Evolutionary conservation across 1,140 invertebrate species (phyloP).

Genomic region (Pantala flavescens): DNA sequence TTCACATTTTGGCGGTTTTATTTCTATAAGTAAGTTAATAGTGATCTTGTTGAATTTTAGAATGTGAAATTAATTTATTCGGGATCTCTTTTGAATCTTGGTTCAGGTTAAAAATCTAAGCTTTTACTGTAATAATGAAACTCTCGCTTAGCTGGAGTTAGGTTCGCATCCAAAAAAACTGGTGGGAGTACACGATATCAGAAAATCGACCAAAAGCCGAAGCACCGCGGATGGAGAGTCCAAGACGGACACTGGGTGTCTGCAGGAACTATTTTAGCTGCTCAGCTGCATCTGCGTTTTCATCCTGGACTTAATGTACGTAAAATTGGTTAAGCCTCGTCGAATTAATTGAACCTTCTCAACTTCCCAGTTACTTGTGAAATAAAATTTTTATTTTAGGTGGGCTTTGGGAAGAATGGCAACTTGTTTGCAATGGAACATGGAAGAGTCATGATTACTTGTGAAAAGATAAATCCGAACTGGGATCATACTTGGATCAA

Average conservation of each 20-base stretch:
- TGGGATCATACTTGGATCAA: conserved; percentile 59
- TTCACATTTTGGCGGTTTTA: no score
- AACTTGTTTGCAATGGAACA: conserved; percentile 61
- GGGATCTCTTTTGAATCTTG: no score
- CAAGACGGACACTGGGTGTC: conserved; percentile 53
- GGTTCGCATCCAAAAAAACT: conserved; percentile 53
- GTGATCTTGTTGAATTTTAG: no score
- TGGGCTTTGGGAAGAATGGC: conserved; percentile 62
- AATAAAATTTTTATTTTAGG: conserved; percentile 40
- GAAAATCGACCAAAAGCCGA: conserved; percentile 49
- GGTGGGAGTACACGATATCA: conserved; percentile 52
- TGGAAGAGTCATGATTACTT: conserved; percentile 63
- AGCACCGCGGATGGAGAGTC: conserved; percentile 58
- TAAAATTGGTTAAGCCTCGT: background rate
- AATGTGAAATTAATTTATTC: no score
- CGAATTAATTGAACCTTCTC: no score
- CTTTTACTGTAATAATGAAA: no score
- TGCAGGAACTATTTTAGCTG: conserved; percentile 53
- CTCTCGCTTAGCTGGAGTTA: background rate
- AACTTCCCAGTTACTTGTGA: no score
- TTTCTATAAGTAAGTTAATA: no score
- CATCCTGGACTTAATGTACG: conserved; percentile 69
- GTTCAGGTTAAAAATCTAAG: no score
- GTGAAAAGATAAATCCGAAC: conserved; percentile 60
- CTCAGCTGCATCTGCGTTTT: conserved; percentile 55